Base-by-base conservation (phyloP, 2,797 vertebrate genomes). In the Acanthopagrus latus region DNA sequence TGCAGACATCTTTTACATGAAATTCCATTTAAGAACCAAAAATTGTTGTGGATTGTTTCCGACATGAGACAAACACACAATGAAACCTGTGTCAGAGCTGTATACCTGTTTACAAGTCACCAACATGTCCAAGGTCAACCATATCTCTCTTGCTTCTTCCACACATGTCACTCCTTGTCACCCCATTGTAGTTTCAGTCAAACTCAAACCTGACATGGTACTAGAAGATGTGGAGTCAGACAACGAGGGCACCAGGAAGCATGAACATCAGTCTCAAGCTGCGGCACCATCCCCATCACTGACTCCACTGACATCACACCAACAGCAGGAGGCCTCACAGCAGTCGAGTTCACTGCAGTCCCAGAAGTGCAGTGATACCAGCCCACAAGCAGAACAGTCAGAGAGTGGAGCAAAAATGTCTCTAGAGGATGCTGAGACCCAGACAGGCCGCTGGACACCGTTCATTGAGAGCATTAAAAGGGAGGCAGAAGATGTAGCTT, bases 401-500 rank as follows among this genome's bases (percentile, higher is more conserved):
- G 75, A 76, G 41, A 57, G 11, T 7, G 17, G 5, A 5, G 38
- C 73, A 1, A 84, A 82, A 55, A 70, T 20, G 1, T 63, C 63
- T 64, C 92, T 78, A 57, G 95, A 96, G 74, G 95, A 96, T 1
- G 95, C 95, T 0, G 95, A 95, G 85, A 96, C 95, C 1, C 95
- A 95, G 81, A 96, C 95, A 0, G 95, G 91, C 57, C 93, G 93
- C 66, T 95, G 95, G 95, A 96, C 94, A 0, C 95, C 94, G 0
- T 93, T 96, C 54, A 92, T 96, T 1, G 91, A 95, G 77, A 93
- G 71, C 86, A 94, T 95, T 76, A 94, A 89, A 84, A 94, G 56
- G 85, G 93, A 96, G 78, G 92, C 93, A 0, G 94, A 95, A 71
- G 89, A 86, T 11, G 76, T 85, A 1, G 92, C 91, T 54, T 48